phyloP scores from a whole-genome alignment of 2,797 vertebrate species.

The Danio albolineatus region DNA sequence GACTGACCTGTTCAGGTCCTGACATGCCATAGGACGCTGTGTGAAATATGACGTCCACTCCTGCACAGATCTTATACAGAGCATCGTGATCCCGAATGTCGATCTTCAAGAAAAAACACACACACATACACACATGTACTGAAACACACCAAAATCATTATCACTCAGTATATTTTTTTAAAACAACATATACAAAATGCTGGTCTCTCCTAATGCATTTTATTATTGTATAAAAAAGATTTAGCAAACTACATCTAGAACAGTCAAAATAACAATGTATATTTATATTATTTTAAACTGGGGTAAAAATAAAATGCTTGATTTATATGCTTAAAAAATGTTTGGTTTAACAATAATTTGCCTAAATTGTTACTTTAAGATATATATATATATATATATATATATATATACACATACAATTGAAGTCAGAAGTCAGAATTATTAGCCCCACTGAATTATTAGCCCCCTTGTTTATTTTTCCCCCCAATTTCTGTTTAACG shows the following conservation, averaged over 20 bases:
- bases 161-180: no score
- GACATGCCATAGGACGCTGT: conserved; percentile 93
- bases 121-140: neutral
- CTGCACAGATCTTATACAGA: conserved; percentile 84
- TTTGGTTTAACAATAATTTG: neutral
- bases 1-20: conserved; percentile 87
- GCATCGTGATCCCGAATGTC: conserved; percentile 88
- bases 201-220: neutral
- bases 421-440: no score
- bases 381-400: no score
- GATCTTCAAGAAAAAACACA: conserved; percentile 74
- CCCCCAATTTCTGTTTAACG: no score
- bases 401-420: no score
- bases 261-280: neutral
- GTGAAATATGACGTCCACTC: conserved; percentile 90
- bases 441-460: no score
- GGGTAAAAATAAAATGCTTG: neutral
- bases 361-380: neutral
- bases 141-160: neutral
- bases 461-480: no score
- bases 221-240: neutral
- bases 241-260: neutral
- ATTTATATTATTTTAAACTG: neutral
- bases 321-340: neutral
- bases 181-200: no score